Evolutionary conservation across 2,888 invertebrate species (phyloP).

Genomic region (Ischnus inquisitorius): DNA sequence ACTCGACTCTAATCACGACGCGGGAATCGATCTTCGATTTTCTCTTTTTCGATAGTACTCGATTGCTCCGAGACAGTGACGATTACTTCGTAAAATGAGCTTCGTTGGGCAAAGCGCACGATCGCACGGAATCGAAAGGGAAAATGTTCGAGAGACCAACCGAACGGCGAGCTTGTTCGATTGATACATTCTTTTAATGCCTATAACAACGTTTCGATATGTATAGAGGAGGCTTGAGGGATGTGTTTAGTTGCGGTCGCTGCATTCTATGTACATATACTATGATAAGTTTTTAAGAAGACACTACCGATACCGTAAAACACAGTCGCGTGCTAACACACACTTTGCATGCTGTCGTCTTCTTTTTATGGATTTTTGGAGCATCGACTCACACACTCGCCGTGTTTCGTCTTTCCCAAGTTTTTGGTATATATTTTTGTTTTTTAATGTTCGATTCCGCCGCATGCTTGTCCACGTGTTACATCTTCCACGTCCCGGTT

Average conservation of each 20-base stretch:
- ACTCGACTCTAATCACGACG: slow-evolving; percentile 10
- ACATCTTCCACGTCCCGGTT: slow-evolving; percentile 23
- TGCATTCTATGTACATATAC: slow-evolving; percentile 40
- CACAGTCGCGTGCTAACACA: slow-evolving; percentile 55
- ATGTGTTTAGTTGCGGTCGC: slow-evolving; percentile 54
- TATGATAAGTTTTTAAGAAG: too few species aligned
- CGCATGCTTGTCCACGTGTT: slow-evolving; percentile 51
- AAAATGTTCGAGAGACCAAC: slow-evolving; percentile 45
- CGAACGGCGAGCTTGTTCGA: slow-evolving; percentile 53
- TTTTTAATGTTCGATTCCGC: slow-evolving; percentile 42
- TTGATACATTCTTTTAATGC: slow-evolving; percentile 41
- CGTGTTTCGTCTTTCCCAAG: not conserved
- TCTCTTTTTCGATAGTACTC: not conserved
- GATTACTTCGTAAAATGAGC: not conserved
- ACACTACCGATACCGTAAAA: slow-evolving; percentile 29
- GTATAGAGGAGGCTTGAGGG: slow-evolving; percentile 57
- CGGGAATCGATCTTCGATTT: not conserved
- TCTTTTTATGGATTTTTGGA: slow-evolving; percentile 1
- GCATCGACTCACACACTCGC: not conserved
- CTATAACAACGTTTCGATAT: slow-evolving; percentile 1
- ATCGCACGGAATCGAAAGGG: slow-evolving; percentile 36
- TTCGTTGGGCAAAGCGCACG: not conserved
- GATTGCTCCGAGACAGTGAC: not conserved
- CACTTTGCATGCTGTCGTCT: slow-evolving; percentile 60
- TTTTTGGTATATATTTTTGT: slow-evolving; percentile 26